phyloP scores from a whole-genome alignment of 2,113 vertebrate species.

The Sapayoa aenigma region DNA sequence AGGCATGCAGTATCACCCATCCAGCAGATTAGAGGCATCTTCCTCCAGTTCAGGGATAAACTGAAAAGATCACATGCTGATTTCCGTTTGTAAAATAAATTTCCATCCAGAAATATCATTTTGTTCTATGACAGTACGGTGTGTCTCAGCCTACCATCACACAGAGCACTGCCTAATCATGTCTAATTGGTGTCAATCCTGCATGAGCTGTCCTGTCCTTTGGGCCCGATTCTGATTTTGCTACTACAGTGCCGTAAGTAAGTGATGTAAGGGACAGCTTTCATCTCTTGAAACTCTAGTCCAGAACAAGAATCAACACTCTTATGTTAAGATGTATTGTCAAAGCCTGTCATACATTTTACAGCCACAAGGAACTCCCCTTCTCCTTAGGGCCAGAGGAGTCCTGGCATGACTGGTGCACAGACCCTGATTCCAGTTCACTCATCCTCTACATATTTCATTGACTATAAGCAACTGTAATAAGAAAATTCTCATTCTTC shows the following conservation, averaged over 20 bases:
- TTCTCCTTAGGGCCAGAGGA: background rate
- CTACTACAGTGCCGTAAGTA: background rate
- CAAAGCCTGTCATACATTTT: fast-evolving
- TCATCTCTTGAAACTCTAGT: background rate
- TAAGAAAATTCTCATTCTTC: background rate
- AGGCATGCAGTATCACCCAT: background rate
- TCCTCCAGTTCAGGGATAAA: background rate
- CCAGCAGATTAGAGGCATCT: background rate
- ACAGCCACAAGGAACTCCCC: background rate
- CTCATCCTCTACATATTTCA: background rate
- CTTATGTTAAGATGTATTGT: too few relatives aligned
- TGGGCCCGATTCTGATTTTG: background rate
- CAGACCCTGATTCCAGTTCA: background rate
- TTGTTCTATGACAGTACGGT: background rate
- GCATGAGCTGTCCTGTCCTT: background rate
- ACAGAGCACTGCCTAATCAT: background rate
- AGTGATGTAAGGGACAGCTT: background rate
- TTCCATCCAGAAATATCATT: background rate
- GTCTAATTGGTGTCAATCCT: background rate
- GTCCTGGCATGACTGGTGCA: background rate
- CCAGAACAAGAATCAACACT: background rate
- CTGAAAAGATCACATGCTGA: background rate
- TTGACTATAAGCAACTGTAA: fast-evolving
- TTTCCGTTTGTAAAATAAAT: background rate
- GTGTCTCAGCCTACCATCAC: background rate